These are phyloP conservation scores for Junonia oenone DNA, from an alignment of 2,888 invertebrate species.

Conservation along the genomic window DNA sequence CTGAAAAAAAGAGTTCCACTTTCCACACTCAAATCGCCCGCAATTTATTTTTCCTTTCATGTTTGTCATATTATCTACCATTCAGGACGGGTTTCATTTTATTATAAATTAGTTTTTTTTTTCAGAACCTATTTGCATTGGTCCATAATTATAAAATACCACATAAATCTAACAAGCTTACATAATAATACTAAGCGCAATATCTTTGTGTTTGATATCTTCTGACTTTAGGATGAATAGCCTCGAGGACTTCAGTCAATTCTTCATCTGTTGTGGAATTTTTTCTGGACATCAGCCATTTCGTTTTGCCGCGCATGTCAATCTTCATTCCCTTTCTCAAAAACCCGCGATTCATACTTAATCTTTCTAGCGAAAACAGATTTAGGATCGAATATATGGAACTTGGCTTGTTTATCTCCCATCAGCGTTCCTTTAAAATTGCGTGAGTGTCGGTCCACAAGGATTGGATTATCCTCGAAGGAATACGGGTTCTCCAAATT, in stretches of 20 bases:
- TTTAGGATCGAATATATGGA: conserved; percentile 10
- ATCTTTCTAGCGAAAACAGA: not conserved
- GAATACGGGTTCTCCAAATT: not conserved
- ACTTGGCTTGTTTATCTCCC: conserved; percentile 8
- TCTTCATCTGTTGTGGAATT: conserved; percentile 12
- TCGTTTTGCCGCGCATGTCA: conserved; percentile 4
- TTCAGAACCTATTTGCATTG: no score
- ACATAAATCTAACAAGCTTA: no score
- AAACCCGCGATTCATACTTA: conserved; percentile 3
- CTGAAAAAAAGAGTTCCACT: no score
- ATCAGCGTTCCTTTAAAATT: conserved; percentile 10
- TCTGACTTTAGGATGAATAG: conserved; percentile 9
- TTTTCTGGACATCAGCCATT: conserved; percentile 17
- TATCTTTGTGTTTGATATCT: conserved; percentile 13
- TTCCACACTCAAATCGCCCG: no score
- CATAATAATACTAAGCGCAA: conserved; percentile 12
- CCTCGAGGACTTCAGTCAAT: conserved; percentile 9
- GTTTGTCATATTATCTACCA: no score
- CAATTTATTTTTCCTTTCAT: no score
- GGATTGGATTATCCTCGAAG: conserved; percentile 16
- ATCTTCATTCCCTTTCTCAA: conserved; percentile 16
- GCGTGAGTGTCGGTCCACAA: not conserved
- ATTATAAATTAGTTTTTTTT: no score
- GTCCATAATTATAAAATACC: no score
- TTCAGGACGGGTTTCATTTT: no score